A percentile compares a stretch with the other conserved stretches of the same genome.
Conservation (phyloP, 2,888 invertebrate species). For the Aleiodes testaceus region DNA sequence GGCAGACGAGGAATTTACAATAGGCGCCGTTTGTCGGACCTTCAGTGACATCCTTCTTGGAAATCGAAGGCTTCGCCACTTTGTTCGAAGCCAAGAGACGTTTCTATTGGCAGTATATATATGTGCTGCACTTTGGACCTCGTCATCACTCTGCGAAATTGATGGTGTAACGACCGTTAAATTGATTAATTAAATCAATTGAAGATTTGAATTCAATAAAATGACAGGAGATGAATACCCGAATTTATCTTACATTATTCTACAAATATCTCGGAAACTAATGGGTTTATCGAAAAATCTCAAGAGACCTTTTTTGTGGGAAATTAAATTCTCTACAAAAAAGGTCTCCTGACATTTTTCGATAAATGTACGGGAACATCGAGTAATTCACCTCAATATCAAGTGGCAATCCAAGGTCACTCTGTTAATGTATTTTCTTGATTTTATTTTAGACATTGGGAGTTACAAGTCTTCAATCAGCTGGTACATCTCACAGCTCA, state of each 20-base stretch:
- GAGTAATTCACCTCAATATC: background rate
- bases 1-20: slow-evolving; percentile 51
- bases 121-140: slow-evolving; percentile 16
- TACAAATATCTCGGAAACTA: no score
- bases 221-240: no score
- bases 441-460: no score
- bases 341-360: no score
- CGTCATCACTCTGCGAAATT: slow-evolving; percentile 13
- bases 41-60: slow-evolving; percentile 35
- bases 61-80: slow-evolving; percentile 11
- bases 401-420: background rate
- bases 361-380: no score
- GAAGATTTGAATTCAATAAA: background rate
- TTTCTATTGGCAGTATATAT: slow-evolving; percentile 1
- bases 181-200: slow-evolving; percentile 16
- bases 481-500: no score
- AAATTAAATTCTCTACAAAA: no score
- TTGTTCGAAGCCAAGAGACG: slow-evolving; percentile 2
- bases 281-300: no score
- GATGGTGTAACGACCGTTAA: slow-evolving; percentile 20
- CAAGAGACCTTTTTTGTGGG: no score
- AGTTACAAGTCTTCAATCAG: no score
- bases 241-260: no score
- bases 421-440: no score
- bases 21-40: slow-evolving; percentile 36